phyloP scores from a whole-genome alignment of 1,140 invertebrate species.

The Aphelinus atriplicis region DNA sequence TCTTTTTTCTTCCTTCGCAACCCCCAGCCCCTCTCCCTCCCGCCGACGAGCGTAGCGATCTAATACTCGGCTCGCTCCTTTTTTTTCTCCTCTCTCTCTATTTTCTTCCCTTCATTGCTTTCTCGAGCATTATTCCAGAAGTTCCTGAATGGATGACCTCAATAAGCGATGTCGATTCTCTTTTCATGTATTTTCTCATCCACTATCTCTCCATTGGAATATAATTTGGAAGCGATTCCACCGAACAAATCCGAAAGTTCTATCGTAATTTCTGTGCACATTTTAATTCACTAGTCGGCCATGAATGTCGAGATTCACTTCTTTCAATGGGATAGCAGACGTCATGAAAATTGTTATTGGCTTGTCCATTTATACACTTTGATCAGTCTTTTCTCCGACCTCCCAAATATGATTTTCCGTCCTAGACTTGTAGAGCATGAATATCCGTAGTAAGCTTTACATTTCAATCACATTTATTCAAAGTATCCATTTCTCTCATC shows the following conservation, averaged over 20 bases:
- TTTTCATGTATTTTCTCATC: not conserved
- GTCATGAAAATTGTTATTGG: not conserved
- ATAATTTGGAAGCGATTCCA: not conserved
- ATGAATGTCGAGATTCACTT: no score
- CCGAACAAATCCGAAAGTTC: not conserved
- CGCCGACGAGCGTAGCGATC: no score
- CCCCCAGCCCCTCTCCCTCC: no score
- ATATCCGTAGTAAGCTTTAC: no score
- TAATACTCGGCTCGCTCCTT: not conserved
- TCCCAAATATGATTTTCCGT: no score
- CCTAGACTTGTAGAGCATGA: no score
- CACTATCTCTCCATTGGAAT: no score
- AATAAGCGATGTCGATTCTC: conserved; percentile 9
- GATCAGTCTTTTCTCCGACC: no score
- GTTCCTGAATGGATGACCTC: conserved; percentile 18
- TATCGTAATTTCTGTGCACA: not conserved
- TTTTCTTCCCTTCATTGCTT: not conserved
- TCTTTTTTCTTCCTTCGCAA: no score
- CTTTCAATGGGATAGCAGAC: not conserved
- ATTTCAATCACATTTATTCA: no score
- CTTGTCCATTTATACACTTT: no score
- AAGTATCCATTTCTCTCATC: no score
- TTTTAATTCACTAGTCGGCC: not conserved
- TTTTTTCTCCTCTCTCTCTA: not conserved
- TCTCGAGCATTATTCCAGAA: conserved; percentile 5